These are phyloP conservation scores for Escarpia spicata DNA, from an alignment of 2,888 invertebrate species.

Conservation along the genomic window DNA sequence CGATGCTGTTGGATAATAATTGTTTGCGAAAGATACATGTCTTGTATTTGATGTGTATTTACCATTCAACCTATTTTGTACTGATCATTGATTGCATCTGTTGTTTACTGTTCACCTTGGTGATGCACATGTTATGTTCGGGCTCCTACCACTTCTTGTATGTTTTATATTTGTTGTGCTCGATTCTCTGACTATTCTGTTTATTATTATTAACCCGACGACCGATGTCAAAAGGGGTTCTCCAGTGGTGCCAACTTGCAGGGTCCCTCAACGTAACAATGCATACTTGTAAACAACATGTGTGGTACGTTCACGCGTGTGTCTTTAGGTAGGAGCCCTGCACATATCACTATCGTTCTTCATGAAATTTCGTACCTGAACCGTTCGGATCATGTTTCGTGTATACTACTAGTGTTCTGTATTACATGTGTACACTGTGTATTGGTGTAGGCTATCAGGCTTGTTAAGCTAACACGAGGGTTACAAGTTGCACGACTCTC, in stretches of 20 bases:
- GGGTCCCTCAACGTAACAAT: background rate
- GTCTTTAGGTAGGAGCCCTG: background rate
- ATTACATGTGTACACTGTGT: background rate
- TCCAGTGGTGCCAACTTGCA: background rate
- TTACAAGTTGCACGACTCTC: conserved; percentile 3
- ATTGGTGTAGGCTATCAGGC: background rate
- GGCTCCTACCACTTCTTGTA: background rate
- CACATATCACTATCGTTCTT: background rate
- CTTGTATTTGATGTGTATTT: conserved; percentile 1
- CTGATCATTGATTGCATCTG: background rate
- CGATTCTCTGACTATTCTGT: background rate
- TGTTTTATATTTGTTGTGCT: background rate
- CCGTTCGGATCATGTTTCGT: background rate
- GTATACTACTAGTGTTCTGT: background rate
- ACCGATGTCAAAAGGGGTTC: background rate
- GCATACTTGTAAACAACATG: background rate
- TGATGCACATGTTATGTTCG: conserved; percentile 7
- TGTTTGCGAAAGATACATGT: conserved; percentile 1
- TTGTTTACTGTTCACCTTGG: background rate
- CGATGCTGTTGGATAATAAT: conserved; percentile 4
- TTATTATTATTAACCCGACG: background rate
- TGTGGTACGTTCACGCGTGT: background rate
- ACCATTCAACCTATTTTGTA: conserved; percentile 12
- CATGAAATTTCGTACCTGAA: background rate
- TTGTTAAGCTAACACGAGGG: conserved; percentile 2